These are phyloP conservation scores for Onychostruthus taczanowskii DNA, from an alignment of 2,113 vertebrate genomes.

Conservation along the genomic window DNA sequence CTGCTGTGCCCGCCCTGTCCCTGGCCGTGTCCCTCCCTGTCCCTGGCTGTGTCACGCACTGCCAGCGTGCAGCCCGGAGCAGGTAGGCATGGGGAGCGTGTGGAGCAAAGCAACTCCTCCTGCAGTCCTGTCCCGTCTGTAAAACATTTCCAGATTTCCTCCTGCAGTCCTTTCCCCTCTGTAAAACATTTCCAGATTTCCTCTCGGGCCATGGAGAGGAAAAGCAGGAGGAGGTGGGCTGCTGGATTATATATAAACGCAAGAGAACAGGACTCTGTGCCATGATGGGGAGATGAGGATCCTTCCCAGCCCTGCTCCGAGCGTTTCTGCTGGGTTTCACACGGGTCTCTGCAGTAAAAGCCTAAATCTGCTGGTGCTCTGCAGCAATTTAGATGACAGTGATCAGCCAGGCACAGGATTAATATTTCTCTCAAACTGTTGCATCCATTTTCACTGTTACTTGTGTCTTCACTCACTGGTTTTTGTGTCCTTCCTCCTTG, in stretches of 20 bases:
- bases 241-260: neutral
- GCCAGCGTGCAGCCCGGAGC: neutral
- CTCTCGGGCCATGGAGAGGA: neutral
- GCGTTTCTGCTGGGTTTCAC: neutral
- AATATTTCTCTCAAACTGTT: neutral
- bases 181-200: neutral
- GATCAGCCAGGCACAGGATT: neutral
- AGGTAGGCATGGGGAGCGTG: neutral
- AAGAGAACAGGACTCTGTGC: neutral
- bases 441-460: neutral
- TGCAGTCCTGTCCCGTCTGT: neutral
- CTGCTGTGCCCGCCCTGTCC: neutral
- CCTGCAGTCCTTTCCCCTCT: neutral
- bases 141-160: neutral
- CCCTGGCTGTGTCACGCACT: neutral
- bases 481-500: neutral
- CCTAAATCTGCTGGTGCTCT: neutral
- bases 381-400: neutral
- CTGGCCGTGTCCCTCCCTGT: fast-evolving
- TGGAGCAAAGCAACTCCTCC: neutral
- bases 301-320: neutral
- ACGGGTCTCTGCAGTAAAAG: neutral
- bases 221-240: neutral
- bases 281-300: neutral
- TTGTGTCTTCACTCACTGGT: neutral